Base-by-base conservation (phyloP, 2,888 invertebrate species). In the Ochropleura plecta region DNA sequence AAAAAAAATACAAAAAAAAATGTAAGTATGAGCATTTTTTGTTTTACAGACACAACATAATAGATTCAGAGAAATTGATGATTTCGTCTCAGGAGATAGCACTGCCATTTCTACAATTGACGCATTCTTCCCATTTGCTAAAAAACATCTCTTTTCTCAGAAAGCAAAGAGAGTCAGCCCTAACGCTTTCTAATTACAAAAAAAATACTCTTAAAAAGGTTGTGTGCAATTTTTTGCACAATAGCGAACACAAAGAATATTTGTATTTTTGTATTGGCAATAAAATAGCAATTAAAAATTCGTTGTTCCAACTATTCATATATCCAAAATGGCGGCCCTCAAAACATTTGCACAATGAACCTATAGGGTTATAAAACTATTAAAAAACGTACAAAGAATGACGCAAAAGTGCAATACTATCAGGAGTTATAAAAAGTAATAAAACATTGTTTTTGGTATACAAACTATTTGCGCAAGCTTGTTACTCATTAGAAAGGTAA, bases 121-220 rank as follows among this genome's bases (percentile, higher is more conserved):
- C 14, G 49, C 40, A 66, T 63, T 20, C 68, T 18, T 8, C 16
- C 7, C 40, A 59, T 68, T 20, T 16, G 68, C 65, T 73, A 76
- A 68, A 76, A 82, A 81, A 77, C 40, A 18, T 74, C 66, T 78
- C 40, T 63, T 42, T 87, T 89, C 85, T 48, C 46, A 81, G 84
- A 86, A 87, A 81, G 65, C 30, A 40, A 79, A 87, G 85, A 89
- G 89, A 89, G 87, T 86, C 74, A 76, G 75, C 82, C 88, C 87
- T 89, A 86, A 78, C 83, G n/a, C 94, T 94, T 94, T 95, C 93
- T 91, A 92, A 91, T 89, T 83, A 81, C 88, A 91, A 91, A 92
- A 90, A 86, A 30, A 30, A 30, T n/a, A 73, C 14, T 63, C 62
- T 63, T 72, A 86, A 86, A 90, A 90, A 89, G 86, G 76, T 89